Conservation (phyloP, 2,888 invertebrate genomes). For the Ectemnius cavifrons region DNA sequence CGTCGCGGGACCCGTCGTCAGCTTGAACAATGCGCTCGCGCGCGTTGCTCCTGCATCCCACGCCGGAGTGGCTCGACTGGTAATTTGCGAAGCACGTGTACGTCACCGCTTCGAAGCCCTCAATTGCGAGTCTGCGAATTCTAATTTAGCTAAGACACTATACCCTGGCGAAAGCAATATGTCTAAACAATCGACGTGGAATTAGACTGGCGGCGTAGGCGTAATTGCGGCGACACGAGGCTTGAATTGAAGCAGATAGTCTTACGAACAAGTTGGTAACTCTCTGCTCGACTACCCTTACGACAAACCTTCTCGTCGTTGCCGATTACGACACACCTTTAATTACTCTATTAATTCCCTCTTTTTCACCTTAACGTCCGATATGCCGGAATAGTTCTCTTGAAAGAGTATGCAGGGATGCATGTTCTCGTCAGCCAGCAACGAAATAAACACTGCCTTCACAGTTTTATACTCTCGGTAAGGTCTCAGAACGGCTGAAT, state of each 20-base stretch:
- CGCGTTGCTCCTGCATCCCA: no score
- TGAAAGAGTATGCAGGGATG: no score
- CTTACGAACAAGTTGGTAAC: constrained; percentile 7
- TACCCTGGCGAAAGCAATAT: constrained; percentile 26
- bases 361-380: no score
- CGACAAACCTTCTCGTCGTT: no score
- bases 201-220: constrained; percentile 54
- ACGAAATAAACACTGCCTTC: no score
- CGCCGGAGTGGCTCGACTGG: no score
- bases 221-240: constrained; percentile 54
- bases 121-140: constrained; percentile 47
- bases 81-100: constrained; percentile 38
- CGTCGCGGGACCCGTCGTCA: constrained; percentile 38
- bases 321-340: background rate
- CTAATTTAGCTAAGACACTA: constrained; percentile 46
- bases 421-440: no score
- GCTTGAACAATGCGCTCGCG: constrained; percentile 40
- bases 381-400: no score
- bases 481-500: background rate
- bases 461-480: background rate
- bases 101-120: constrained; percentile 7
- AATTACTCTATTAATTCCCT: background rate
- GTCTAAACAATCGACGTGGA: constrained; percentile 52
- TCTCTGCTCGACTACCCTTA: no score
- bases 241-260: constrained; percentile 26